Evolutionary conservation across 2,113 vertebrate species (phyloP).

Genomic region (Tiliqua scincoides): DNA sequence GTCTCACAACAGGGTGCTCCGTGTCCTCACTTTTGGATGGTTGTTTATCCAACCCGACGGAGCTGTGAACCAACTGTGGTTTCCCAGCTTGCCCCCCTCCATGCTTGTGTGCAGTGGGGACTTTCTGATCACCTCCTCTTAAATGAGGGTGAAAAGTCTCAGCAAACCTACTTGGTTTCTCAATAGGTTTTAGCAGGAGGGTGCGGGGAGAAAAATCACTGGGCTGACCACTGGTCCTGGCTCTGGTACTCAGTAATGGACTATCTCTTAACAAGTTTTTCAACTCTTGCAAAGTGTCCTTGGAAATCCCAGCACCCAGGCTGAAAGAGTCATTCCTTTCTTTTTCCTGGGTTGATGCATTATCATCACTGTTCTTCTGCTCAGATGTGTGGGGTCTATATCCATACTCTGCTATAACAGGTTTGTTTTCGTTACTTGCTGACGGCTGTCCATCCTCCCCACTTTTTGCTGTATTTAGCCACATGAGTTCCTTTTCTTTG

Average conservation of each 20-base stretch:
- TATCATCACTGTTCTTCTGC: neutral
- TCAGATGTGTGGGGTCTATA: neutral
- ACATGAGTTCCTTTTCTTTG: constrained; percentile 8
- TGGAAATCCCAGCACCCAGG: constrained; percentile 59
- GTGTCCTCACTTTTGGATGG: constrained; percentile 1
- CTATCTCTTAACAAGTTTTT: constrained; percentile 78
- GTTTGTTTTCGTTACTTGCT: neutral
- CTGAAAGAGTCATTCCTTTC: rapidly evolving
- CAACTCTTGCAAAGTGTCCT: constrained; percentile 79
- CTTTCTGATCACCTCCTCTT: constrained; percentile 62
- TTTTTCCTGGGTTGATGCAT: neutral
- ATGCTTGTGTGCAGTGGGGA: constrained; percentile 27
- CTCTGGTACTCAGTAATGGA: constrained; percentile 55
- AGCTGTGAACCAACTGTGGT: constrained; percentile 22
- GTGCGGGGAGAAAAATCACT: constrained; percentile 53
- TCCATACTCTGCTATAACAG: neutral
- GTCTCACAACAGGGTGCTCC: constrained; percentile 45
- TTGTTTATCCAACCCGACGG: constrained; percentile 46
- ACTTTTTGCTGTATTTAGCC: neutral
- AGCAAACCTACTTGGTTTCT: constrained; percentile 63
- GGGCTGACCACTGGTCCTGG: constrained; percentile 41
- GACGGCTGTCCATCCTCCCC: neutral
- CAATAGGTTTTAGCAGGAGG: constrained; percentile 41
- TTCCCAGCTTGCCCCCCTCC: constrained; percentile 42
- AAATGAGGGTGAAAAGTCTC: constrained; percentile 74